Base-by-base conservation (phyloP, 2,888 invertebrate genomes). In the Oxytorus armatus region DNA sequence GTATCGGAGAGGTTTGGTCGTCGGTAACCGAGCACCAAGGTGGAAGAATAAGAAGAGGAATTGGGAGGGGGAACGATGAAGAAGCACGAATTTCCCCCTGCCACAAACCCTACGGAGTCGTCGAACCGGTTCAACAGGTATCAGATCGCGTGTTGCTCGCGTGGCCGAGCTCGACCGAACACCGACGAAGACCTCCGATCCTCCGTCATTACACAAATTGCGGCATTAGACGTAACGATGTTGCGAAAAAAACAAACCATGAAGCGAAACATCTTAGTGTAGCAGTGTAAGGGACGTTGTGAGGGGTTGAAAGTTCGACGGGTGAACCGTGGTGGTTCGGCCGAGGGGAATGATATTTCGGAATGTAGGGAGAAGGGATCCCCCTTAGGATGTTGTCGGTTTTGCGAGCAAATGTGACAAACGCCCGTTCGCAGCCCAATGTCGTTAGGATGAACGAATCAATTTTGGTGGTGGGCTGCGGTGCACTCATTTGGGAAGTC, bases 91-190 rank as follows among this genome's bases (percentile, higher is more conserved):
- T 79, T 78, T n/a, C n/a, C 74, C 78, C 77, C 66, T 59, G 78
- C 63, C 70, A 53, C 69, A 42, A 65, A 49, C 18, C 10, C 66
- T 42, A 33, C 47, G 65, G 68, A 61, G 63, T 42, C 65, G 74
- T 61, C 55, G 82, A 83, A 89, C 89, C 87, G 87, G 88, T 88
- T 84, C 85, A 87, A 87, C 88, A 86, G 87, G 87, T 89, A 86
- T 75, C 81, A 79, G 90, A 90, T 91, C 91, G 91, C 91, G 91
- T 91, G 91, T 90, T 90, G 91, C 81, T 91, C 91, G 91, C 91
- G 91, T 91, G 91, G 91, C 91, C 91, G 91, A 88, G 79, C 3
- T 3, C 53, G 0, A 4, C 86, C 91, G 91, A 91, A 33, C 68
- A 7, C 5, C 73, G 23, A 47, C 91, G 91, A 83, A 88, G 77